Base-by-base conservation (phyloP, 2,888 invertebrate species). In the Noctua janthe region DNA sequence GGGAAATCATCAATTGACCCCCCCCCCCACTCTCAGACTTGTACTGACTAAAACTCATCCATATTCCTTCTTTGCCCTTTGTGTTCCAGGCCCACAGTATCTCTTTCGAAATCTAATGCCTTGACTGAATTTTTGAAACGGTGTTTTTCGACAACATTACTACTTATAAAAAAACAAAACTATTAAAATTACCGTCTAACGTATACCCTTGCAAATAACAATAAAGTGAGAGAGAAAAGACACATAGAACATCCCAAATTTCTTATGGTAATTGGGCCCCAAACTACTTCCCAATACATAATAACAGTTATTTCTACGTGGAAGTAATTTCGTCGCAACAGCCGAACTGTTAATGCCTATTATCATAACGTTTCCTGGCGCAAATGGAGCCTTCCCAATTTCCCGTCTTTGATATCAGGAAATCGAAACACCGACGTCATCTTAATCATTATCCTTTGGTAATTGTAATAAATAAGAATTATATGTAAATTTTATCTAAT, bases 301-400 rank as follows among this genome's bases (percentile, higher is more conserved):
- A 54, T 64, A 64, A 54, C 39, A 69, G 35, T 29, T 51, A 73
- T 70, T 85, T 70, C 15, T 35, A 35, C 20, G 43, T 51, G 62
- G 64, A 78, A 79, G 71, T 76, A 23, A 84, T 88, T 80, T 84
- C 23, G 13, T 66, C 71, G 47, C 70, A 49, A 83, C 54, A 71
- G 23, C n/a, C 39, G 35, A 84, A 87, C 85, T 89, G 49, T 82
- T 87, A 91, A 87, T 88, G 86, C 78, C 86, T 87, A 89, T 91
- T 90, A 90, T 87, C 83, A 90, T 86, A 87, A 91, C 81, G 80
- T 90, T 90, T 88, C 82, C 81, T 84, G 81, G 84, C 74, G 83
- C 88, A 91, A 91, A 90, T 86, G 82, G 85, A 82, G 82, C 74
- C 71, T 75, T 87, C 80, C 86, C 90, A 92, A 92, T 93, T 93